Base-by-base conservation (phyloP, 2,113 vertebrate genomes). In the Peromyscus maniculatus region DNA sequence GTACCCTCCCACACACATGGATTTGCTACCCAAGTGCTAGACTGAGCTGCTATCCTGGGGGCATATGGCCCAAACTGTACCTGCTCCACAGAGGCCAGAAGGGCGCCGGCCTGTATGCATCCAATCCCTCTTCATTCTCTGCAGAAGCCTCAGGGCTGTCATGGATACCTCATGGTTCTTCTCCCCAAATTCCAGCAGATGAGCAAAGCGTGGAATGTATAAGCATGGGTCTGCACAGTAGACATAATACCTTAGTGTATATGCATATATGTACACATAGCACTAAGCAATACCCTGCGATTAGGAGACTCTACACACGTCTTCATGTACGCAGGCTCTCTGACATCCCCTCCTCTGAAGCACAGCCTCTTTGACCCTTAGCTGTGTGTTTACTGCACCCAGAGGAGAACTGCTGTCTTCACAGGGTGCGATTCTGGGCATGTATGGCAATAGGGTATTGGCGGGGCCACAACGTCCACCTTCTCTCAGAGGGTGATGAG, bases 121-220 rank as follows among this genome's bases (percentile, higher is more conserved):
- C 99, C 99, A 99, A 98, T 99, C 99, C 94, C 99, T 98, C 99
- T 99, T 99, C 99, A 99, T 99, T 96, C 99, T 99, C 99, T 99
- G 99, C 91, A 99, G 98, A 84, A 99, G 99, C 87, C 99, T 96
- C 96, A 99, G 97, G 0, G 99, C 99, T 0, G 99, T 99, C 99
- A 99, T 99, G 95, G 99, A 99, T 49, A 99, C 99, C n/a, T 99
- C 99, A 0, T 99, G 99, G 98, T 99, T 99, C 99, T 99, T 99
- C 91, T 99, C 99, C 0, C 99, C 99, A 0, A 99, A 99, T 93
- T 99, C 99, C 97, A 99, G 98, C 99, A 99, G 98, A 98, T 99
- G 99, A 3, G 99, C 99, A n/a, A 99, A 99, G 6, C 99, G 99
- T 0, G 99, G 99, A 67, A 99, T 99, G 93, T 99, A 99, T 24